Base-by-base conservation (phyloP, 2,888 invertebrate genomes). In the Orthosia gothica region DNA sequence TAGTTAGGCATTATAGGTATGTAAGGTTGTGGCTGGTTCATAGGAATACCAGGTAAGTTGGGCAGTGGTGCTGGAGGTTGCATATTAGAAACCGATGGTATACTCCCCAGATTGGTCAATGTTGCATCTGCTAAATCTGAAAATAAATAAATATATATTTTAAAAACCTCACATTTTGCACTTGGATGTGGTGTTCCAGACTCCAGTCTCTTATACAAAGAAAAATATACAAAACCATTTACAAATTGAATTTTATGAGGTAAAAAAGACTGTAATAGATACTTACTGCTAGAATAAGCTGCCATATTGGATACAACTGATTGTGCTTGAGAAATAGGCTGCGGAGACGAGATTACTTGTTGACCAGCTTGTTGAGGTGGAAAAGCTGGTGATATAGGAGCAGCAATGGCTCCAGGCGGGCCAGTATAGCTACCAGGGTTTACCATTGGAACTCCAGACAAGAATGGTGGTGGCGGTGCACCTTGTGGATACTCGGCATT, bases 1-100 rank as follows among this genome's bases (percentile, higher is more conserved):
- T 95, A 97, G 82, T 92, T 96, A 57, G 93, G 94, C 96, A 96
- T 96, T 91, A 96, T 96, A 15, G 96, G 97, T 90, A 96, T 96
- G 82, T 96, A 97, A 1, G 97, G 97, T 87, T 97, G 97, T 0
- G 97, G 96, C 86, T 97, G 96, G 84, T 94, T 96, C 96, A 96
- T 97, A 13, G 96, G 97, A 81, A 97, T 93, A 66, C 96, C 96
- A 15, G 97, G 97, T 80, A 97, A 88, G 85, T 92, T 97, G 15
- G 97, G 96, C 81, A 97, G 89, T 3, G 97, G 97, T 23, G 97
- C 96, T 59, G 97, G 97, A 18, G 97, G 97, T 74, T 96, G 97
- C 91, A 97, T 94, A 83, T 93, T 95, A 13, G 96, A 96, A 26
- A 95, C 94, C 23, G 96, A 95, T 69, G 96, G 96, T 93, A 96